Evolutionary conservation across 2,113 vertebrate genomes (phyloP).

Genomic region (Esox niger): DNA sequence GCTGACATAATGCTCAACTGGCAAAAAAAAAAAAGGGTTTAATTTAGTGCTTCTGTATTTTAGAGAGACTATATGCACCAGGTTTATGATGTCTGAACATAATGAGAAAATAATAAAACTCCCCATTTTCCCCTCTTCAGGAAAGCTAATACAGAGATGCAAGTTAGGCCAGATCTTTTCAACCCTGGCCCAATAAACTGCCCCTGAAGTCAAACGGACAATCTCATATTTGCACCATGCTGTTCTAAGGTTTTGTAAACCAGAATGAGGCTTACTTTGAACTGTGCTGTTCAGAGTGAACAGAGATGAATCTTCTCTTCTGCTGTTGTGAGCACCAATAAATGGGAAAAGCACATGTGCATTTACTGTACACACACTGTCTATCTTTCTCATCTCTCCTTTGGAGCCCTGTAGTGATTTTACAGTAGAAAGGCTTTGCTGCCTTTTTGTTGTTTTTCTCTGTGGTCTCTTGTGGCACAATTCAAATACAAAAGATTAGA

Average conservation of each 20-base stretch:
- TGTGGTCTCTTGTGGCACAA: constrained; percentile 24
- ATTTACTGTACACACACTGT: constrained; percentile 1
- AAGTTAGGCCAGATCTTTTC: background rate
- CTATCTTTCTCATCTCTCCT: constrained; percentile 12
- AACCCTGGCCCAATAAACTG: background rate
- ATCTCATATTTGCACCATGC: constrained; percentile 7
- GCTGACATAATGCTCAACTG: background rate
- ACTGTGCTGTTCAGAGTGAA: constrained; percentile 12
- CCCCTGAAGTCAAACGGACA: background rate
- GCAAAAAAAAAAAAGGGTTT: background rate
- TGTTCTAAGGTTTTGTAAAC: constrained; percentile 14
- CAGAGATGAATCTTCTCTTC: constrained; percentile 30
- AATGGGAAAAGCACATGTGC: background rate
- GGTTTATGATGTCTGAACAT: background rate
- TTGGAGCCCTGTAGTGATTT: constrained; percentile 41
- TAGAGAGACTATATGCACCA: background rate
- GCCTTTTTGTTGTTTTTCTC: constrained; percentile 30
- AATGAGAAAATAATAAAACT: background rate
- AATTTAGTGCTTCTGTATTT: background rate
- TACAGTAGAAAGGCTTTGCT: constrained; percentile 48
- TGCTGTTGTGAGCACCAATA: constrained; percentile 1
- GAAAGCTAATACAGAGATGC: background rate
- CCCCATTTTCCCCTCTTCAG: background rate
- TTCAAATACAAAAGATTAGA: constrained; percentile 26
- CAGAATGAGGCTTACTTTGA: constrained; percentile 41